Evolutionary conservation across 2,888 invertebrate species (phyloP).

Genomic region (Trichopria drosophilae): DNA sequence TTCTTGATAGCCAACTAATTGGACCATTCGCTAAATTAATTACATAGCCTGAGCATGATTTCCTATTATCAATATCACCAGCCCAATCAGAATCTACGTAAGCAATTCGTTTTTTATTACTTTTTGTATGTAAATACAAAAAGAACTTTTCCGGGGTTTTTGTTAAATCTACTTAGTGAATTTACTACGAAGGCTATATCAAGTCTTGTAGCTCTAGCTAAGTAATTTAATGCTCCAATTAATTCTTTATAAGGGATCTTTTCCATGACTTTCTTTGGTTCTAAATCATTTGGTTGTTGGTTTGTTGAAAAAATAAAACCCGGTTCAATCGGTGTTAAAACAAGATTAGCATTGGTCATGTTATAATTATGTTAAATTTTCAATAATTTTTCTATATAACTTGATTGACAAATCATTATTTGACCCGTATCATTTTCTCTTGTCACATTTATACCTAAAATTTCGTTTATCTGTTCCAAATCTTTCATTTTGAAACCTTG

Average conservation of each 20-base stretch:
- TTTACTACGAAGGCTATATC: constrained; percentile 31
- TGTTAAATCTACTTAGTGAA: constrained; percentile 23
- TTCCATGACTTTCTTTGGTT: constrained; percentile 19
- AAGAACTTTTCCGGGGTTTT: background rate
- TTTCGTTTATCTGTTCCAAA: constrained; percentile 4
- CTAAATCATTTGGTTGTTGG: constrained; percentile 4
- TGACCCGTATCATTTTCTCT: background rate
- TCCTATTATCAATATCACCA: constrained; percentile 30
- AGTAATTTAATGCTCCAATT: constrained; percentile 28
- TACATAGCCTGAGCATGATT: constrained; percentile 27
- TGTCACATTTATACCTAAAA: background rate
- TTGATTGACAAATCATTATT: background rate
- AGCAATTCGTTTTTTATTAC: constrained; percentile 12
- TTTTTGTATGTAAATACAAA: constrained; percentile 17
- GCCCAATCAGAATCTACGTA: constrained; percentile 36
- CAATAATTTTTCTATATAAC: constrained; percentile 6
- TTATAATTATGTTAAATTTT: constrained; percentile 23
- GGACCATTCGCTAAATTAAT: constrained; percentile 19
- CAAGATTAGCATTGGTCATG: no score
- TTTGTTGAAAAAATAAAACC: constrained; percentile 22
- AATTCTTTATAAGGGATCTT: constrained; percentile 29
- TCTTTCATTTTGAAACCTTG: constrained; percentile 26
- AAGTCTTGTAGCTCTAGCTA: constrained; percentile 29
- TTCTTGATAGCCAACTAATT: constrained; percentile 27
- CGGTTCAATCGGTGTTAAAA: constrained; percentile 28